Percentiles rank a stretch among this genome's conserved stretches.
These are phyloP conservation scores for Gobio gobio DNA, from an alignment of 2,113 vertebrate species.

Conservation along the genomic window DNA sequence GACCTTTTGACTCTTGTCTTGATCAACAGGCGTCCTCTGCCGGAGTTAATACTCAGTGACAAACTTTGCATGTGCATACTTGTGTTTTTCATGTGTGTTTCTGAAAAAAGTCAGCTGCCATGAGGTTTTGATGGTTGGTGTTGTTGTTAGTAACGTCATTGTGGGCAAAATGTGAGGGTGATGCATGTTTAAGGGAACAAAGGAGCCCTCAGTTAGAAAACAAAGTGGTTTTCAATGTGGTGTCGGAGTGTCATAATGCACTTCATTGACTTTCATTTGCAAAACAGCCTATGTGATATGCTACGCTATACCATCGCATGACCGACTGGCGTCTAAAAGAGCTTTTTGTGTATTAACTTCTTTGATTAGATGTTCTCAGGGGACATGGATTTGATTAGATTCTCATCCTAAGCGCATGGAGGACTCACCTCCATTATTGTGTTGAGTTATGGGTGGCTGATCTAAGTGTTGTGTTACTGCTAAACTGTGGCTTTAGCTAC, in stretches of 20 bases:
- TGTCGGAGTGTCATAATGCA: constrained; percentile 30
- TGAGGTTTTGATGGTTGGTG: not conserved
- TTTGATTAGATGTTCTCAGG: constrained; percentile 13
- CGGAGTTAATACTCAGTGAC: not conserved
- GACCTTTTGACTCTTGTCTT: not conserved
- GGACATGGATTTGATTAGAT: constrained; percentile 5
- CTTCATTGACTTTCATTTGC: constrained; percentile 28
- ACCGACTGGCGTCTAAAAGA: not conserved
- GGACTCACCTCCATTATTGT: constrained; percentile 8
- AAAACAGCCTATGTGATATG: not conserved
- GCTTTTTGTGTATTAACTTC: constrained; percentile 20
- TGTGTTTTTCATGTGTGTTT: not conserved
- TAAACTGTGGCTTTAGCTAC: not conserved
- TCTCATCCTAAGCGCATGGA: not conserved
- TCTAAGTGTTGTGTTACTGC: constrained; percentile 9
- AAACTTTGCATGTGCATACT: not conserved
- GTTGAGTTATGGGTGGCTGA: not conserved
- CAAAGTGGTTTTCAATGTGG: not conserved
- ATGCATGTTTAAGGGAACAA: constrained; percentile 12
- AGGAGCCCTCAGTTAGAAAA: not conserved
- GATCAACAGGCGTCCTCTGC: constrained; percentile 18
- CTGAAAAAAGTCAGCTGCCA: not conserved
- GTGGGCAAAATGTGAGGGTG: not conserved
- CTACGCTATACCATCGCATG: constrained; percentile 13
- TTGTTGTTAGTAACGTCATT: not conserved